Evolutionary conservation across 2,113 vertebrate genomes (phyloP).

Genomic region (Vombatus ursinus): DNA sequence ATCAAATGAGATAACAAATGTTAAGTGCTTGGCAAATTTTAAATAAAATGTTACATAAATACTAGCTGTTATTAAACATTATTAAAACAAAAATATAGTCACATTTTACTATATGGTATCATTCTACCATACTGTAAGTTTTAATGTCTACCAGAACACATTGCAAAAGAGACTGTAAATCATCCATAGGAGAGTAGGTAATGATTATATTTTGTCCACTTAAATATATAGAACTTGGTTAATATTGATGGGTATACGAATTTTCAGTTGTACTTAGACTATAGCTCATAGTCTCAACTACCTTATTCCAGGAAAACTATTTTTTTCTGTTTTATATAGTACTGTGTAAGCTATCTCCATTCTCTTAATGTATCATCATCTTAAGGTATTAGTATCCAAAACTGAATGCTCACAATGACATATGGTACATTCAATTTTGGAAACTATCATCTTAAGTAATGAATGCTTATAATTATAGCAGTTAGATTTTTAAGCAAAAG

Average conservation of each 20-base stretch:
- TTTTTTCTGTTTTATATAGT: conserved; percentile 55
- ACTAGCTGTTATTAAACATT: background rate
- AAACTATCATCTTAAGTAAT: conserved; percentile 38
- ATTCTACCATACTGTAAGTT: background rate
- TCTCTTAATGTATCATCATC: conserved; percentile 50
- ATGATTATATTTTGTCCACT: conserved; percentile 12
- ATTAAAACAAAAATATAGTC: background rate
- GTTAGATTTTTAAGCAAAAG: conserved; percentile 9
- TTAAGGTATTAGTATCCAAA: conserved; percentile 1
- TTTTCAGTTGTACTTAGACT: background rate
- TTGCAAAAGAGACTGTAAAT: background rate
- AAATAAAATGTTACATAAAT: background rate
- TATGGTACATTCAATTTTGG: conserved; percentile 37
- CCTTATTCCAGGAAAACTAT: conserved; percentile 53
- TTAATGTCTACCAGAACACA: background rate
- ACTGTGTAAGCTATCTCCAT: conserved; percentile 28
- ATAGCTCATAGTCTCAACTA: conserved; percentile 50
- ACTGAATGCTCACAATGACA: conserved; percentile 13
- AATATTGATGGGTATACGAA: background rate
- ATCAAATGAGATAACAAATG: too few species aligned
- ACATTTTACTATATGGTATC: background rate
- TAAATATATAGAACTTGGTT: background rate
- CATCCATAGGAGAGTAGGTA: background rate
- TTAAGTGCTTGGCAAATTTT: background rate
- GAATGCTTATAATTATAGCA: conserved; percentile 10